These are phyloP conservation scores for Hetaerina titia DNA, from an alignment of 2,888 invertebrate genomes.

Conservation along the genomic window DNA sequence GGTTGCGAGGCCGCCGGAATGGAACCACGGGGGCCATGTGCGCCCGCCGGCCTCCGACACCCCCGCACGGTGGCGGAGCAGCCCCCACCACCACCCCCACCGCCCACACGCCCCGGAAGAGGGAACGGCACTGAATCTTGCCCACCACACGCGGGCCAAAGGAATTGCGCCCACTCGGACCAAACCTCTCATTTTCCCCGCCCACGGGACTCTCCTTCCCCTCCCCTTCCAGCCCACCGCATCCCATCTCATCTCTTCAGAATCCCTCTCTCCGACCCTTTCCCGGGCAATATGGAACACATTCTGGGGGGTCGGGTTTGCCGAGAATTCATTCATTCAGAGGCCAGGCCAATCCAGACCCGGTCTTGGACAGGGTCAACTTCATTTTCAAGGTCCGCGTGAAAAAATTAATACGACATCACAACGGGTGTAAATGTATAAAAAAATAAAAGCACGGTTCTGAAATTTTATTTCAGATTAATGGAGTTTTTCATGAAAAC, in stretches of 20 bases:
- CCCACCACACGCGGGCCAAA: not conserved
- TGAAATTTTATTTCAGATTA: too few relatives aligned
- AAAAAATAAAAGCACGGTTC: too few relatives aligned
- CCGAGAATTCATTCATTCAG: conserved; percentile 23
- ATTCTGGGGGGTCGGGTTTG: not conserved
- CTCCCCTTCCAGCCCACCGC: not conserved
- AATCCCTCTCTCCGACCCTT: not conserved
- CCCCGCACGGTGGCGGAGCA: not conserved
- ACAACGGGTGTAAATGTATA: too few relatives aligned
- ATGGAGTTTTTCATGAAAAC: too few relatives aligned
- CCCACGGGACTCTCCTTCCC: too few relatives aligned
- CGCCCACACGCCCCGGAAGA: not conserved
- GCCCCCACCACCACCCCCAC: not conserved
- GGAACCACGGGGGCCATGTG: not conserved
- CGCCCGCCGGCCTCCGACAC: not conserved
- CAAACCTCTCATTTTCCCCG: not conserved
- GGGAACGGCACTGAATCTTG: not conserved
- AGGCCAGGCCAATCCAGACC: not conserved
- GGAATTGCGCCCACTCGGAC: not conserved
- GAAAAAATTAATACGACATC: too few relatives aligned
- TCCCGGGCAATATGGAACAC: not conserved
- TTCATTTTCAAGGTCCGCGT: too few relatives aligned
- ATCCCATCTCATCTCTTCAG: not conserved
- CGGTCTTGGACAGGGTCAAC: too few relatives aligned
- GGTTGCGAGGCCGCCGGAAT: not conserved